Conservation (phyloP, 2,113 vertebrate genomes). For the Amazona vittata region DNA sequence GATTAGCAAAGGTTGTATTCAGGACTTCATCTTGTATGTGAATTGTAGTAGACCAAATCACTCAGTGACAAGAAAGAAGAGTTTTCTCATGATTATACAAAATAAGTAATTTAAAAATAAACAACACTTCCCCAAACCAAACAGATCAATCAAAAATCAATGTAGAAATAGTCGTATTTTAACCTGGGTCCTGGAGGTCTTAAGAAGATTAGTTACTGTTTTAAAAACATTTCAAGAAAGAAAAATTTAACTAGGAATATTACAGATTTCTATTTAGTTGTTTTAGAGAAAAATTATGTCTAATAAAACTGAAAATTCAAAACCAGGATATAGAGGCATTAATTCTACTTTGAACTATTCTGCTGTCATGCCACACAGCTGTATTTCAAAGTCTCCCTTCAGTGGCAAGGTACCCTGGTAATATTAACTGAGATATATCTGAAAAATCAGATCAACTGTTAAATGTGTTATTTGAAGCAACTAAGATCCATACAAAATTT, state of each 20-base stretch:
- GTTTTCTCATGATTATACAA: neutral
- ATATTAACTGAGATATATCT: neutral
- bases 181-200: neutral
- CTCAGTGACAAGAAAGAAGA: neutral
- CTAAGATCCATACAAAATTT: neutral
- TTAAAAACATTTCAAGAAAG: neutral
- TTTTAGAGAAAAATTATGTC: neutral
- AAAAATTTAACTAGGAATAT: neutral
- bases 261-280: neutral
- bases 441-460: neutral
- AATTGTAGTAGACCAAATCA: neutral
- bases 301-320: neutral
- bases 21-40: neutral
- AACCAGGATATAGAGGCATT: neutral
- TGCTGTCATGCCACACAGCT: neutral
- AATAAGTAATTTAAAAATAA: neutral
- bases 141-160: neutral
- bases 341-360: neutral
- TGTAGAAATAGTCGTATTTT: neutral
- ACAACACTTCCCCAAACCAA: neutral
- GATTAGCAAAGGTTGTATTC: neutral
- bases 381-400: neutral
- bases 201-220: neutral
- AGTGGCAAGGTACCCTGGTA: neutral
- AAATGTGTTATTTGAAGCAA: neutral